phyloP scores from a whole-genome alignment of 2,797 vertebrate species.

The Scleropages formosus region DNA sequence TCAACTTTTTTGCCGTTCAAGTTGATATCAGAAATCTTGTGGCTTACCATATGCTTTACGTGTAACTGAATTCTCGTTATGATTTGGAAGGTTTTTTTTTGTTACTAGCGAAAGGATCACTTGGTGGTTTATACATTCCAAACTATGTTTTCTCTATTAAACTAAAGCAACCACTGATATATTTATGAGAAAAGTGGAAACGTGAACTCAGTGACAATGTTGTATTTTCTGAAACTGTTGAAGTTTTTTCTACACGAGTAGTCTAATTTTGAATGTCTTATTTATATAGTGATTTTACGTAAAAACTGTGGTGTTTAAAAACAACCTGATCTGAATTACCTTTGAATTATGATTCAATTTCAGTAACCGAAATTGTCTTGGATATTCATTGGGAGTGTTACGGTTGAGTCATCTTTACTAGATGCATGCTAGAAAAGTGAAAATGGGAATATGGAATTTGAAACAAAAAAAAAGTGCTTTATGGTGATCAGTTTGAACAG shows the following conservation, averaged over 20 bases:
- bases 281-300: constrained; percentile 29
- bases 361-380: constrained; percentile 12
- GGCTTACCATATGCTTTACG: too few relatives aligned
- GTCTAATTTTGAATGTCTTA: constrained; percentile 30
- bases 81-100: too few relatives aligned
- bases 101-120: too few relatives aligned
- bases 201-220: background rate
- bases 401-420: background rate
- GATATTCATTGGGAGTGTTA: constrained; percentile 18
- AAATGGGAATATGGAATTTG: background rate
- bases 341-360: constrained; percentile 19
- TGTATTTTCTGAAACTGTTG: constrained; percentile 7
- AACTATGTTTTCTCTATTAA: constrained; percentile 1
- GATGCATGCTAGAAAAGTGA: background rate
- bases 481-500: constrained; percentile 19
- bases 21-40: background rate
- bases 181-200: constrained; percentile 19
- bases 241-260: constrained; percentile 6
- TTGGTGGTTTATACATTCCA: background rate
- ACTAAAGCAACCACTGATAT: background rate
- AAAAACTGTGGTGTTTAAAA: constrained; percentile 14
- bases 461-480: constrained; percentile 1
- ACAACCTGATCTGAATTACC: constrained; percentile 2
- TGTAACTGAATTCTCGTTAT: too few relatives aligned
- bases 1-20: background rate